These are phyloP conservation scores for Erythrolamprus reginae DNA, from an alignment of 2,113 vertebrate species.

Conservation along the genomic window DNA sequence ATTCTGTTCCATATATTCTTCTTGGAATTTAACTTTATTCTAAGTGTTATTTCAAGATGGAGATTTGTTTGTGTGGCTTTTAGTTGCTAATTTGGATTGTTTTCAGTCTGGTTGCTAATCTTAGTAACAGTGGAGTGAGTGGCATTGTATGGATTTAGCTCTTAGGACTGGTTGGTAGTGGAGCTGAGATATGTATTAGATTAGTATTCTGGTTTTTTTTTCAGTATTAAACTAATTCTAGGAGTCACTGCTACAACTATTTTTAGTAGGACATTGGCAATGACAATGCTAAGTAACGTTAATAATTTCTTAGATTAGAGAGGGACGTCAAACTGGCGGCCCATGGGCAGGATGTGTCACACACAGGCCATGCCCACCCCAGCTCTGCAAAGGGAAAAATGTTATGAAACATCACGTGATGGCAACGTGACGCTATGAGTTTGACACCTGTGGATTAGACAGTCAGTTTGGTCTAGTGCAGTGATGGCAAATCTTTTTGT, in stretches of 20 bases:
- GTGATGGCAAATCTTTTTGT: no score
- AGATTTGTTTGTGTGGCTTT: slow-evolving; percentile 1
- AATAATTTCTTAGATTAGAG: neutral
- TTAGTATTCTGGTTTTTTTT: neutral
- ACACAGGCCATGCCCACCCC: no score
- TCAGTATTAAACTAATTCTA: neutral
- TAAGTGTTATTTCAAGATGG: neutral
- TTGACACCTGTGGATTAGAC: neutral
- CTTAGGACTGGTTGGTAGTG: neutral
- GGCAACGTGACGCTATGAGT: no score
- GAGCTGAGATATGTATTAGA: neutral
- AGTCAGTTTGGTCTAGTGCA: neutral
- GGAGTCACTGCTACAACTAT: neutral
- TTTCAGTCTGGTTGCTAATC: neutral
- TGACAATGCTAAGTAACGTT: neutral
- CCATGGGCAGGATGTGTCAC: no score
- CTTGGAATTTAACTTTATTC: neutral
- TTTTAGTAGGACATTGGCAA: neutral
- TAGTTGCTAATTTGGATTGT: slow-evolving; percentile 2
- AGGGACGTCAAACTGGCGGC: no score
- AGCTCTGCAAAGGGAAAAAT: no score
- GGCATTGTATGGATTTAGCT: neutral
- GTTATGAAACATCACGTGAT: no score
- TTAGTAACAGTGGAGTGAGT: neutral
- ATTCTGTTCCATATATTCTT: neutral